A percentile compares a stretch with the other conserved stretches of the same genome.
These are phyloP conservation scores for Gyps fulvus DNA, from an alignment of 2,113 vertebrate genomes.

Conservation along the genomic window DNA sequence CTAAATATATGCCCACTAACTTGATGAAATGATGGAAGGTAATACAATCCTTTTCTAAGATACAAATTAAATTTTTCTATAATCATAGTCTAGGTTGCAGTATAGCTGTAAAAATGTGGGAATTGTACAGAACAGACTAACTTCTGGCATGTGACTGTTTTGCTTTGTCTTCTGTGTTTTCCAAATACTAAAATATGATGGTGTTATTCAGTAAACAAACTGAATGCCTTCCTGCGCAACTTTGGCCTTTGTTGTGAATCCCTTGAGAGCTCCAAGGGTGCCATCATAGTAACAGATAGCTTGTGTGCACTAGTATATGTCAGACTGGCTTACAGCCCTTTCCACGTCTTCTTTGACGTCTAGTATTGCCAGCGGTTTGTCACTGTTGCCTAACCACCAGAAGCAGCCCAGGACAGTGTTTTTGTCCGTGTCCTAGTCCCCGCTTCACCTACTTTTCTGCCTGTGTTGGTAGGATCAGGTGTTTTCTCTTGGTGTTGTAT, in stretches of 20 bases:
- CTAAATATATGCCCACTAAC: neutral
- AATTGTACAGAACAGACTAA: neutral
- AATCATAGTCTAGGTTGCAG: neutral
- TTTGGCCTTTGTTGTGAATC: neutral
- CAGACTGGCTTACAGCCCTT: neutral
- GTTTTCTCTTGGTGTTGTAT: neutral
- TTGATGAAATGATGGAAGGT: neutral
- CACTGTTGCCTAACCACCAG: neutral
- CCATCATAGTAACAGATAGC: neutral
- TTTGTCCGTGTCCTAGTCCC: rapidly evolving
- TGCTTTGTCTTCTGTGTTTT: neutral
- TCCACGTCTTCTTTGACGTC: neutral
- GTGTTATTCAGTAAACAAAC: neutral
- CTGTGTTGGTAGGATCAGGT: neutral
- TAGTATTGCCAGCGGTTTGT: neutral
- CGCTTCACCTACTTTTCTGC: neutral
- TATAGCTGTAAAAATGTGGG: neutral
- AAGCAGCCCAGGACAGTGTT: neutral
- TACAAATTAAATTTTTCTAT: neutral
- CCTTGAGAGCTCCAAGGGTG: neutral
- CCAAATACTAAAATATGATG: neutral
- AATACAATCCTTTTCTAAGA: neutral
- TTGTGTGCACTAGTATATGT: neutral
- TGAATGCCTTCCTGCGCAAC: neutral
- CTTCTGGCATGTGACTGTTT: neutral